Percentiles rank a stretch among this genome's conserved stretches.
These are phyloP conservation scores for Lochmaea crataegi DNA, from an alignment of 2,888 invertebrate genomes.

Conservation along the genomic window DNA sequence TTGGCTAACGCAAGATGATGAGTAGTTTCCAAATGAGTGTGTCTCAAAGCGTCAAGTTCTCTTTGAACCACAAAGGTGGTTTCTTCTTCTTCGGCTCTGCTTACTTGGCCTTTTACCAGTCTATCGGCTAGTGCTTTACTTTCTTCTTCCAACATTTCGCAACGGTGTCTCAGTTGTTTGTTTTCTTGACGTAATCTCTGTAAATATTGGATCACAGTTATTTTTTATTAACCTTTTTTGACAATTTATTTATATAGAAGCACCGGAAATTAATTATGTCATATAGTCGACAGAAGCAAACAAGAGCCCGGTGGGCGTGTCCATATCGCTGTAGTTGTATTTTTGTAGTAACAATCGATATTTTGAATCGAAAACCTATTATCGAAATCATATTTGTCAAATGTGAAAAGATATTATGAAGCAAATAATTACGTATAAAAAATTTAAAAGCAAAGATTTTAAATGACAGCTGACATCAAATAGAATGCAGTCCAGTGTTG, in stretches of 20 bases:
- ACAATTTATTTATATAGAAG: neutral
- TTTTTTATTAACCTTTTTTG: neutral
- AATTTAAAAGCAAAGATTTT: no score
- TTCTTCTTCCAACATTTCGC: constrained; percentile 94
- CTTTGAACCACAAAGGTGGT: constrained; percentile 85
- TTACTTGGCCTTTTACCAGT: constrained; percentile 92
- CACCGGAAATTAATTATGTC: neutral
- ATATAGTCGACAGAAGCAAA: no score
- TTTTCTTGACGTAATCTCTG: constrained; percentile 92
- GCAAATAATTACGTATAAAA: no score
- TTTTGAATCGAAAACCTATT: no score
- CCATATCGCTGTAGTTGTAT: no score
- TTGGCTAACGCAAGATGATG: constrained; percentile 91
- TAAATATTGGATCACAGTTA: constrained; percentile 28
- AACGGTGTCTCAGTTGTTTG: constrained; percentile 92
- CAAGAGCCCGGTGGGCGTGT: no score
- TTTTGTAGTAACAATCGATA: no score
- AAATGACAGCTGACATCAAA: no score
- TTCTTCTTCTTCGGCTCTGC: constrained; percentile 94
- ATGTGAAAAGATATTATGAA: no score
- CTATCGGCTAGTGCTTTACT: constrained; percentile 94
- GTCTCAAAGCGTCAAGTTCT: constrained; percentile 87
- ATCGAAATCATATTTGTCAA: no score
- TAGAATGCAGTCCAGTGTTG: no score
- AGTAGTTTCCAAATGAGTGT: constrained; percentile 88